These are phyloP conservation scores for Cyclina sinensis DNA, from an alignment of 1,140 invertebrate species.

Conservation along the genomic window DNA sequence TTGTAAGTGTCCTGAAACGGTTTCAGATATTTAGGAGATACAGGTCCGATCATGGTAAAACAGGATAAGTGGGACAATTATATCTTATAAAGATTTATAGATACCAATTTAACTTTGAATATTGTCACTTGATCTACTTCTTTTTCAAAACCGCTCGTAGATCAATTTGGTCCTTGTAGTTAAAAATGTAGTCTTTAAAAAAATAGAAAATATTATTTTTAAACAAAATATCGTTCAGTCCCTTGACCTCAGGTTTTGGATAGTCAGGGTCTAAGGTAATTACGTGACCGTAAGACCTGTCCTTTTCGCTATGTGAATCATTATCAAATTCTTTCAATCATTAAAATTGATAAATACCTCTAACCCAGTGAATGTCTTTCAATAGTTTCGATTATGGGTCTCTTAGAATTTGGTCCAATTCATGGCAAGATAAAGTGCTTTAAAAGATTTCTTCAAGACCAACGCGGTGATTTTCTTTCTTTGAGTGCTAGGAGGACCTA, in stretches of 20 bases:
- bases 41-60: too few species aligned
- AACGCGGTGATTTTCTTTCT: conserved; percentile 22
- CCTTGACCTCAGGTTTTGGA: background rate
- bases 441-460: conserved; percentile 34
- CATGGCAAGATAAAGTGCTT: conserved; percentile 34
- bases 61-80: too few species aligned
- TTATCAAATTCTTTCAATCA: conserved; percentile 12
- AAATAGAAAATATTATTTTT: background rate
- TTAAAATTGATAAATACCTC: conserved; percentile 33
- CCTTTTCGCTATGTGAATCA: background rate
- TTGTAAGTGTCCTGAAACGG: too few species aligned
- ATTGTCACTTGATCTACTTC: conserved; percentile 4
- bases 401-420: conserved; percentile 34
- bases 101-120: background rate
- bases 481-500: background rate
- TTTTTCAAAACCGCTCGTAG: background rate
- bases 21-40: too few species aligned
- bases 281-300: background rate
- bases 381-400: conserved; percentile 11
- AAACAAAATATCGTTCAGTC: background rate
- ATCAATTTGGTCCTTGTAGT: too few species aligned
- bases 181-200: background rate
- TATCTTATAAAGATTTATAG: too few species aligned
- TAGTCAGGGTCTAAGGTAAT: background rate
- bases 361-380: background rate